Base-by-base conservation (phyloP, 2,797 vertebrate species). In the Lutjanus campechanus region DNA sequence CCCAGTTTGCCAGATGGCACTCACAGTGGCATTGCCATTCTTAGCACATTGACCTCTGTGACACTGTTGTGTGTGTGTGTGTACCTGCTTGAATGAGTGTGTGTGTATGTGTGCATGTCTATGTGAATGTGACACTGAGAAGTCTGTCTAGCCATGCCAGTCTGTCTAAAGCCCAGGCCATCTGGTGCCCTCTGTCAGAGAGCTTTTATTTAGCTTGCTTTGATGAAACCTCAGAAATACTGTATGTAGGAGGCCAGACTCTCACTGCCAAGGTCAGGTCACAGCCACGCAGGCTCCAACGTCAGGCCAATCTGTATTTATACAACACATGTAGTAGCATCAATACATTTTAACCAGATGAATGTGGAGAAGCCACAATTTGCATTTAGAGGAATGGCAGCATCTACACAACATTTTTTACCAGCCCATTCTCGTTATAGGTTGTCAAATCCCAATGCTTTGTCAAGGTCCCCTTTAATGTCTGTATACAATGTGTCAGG, bases 21-120 rank as follows among this genome's bases (percentile, higher is more conserved):
- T 89, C 89, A 76, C 90, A 89, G 83, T 93, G 80, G 73, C 77
- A 81, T 13, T 40, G 79, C 82, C 85, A 85, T 82, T 81, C 90
- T 90, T 86, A 88, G 89, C 79, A 81, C 81, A 86, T 7, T 92
- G 91, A 94, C 94, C 94, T 93, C 87, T 76, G 83, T 90, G 83
- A 92, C 91, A 85, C 84, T 81, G 89, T 77, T 70, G 65, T 50
- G 36, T 70, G 69, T 59, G 69, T 59, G 54, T 41, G 16, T 61
- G 36, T 81, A 75, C 61, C 58, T 87, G 84, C 49, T 47, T 79
- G 22, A 53, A 64, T 46, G 58, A 4, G 61, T 73, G 66, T 59
- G 73, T 79, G 69, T 61, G 62, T 60, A n/a, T 61, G 50, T 58
- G 29, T 60, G 68, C 20, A 50, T 65, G 59, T 77, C 36, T 64